phyloP scores from a whole-genome alignment of 2,113 vertebrate species.

The Crotalus horridus region DNA sequence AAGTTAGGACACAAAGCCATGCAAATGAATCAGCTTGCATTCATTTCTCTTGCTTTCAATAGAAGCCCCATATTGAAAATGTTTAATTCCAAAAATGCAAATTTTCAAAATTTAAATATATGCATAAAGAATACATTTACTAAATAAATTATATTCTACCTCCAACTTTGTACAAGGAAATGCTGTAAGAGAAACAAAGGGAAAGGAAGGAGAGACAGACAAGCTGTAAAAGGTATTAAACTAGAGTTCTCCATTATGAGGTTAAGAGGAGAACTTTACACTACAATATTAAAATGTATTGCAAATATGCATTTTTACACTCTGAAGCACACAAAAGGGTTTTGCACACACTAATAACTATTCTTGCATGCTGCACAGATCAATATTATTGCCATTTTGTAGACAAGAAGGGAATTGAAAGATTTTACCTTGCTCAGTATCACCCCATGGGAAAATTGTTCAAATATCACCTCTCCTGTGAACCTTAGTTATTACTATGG shows the following conservation, averaged over 20 bases:
- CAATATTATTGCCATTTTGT: neutral
- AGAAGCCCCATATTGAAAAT: neutral
- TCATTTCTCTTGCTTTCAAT: neutral
- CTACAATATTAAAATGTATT: neutral
- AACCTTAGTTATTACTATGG: neutral
- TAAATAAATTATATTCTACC: neutral
- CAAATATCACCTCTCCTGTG: neutral
- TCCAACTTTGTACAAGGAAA: neutral
- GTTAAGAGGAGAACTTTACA: neutral
- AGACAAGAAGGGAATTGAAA: neutral
- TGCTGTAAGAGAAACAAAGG: neutral
- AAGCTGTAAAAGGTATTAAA: neutral
- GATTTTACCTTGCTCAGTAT: neutral
- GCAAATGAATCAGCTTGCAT: slow-evolving; percentile 21
- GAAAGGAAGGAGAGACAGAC: no score
- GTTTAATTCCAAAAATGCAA: neutral
- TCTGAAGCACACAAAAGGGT: neutral
- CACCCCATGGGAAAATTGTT: neutral
- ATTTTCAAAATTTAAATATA: neutral
- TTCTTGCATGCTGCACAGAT: neutral
- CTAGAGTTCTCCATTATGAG: neutral
- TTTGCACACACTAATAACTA: neutral
- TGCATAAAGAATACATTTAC: neutral
- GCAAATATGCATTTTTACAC: neutral
- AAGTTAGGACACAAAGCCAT: slow-evolving; percentile 39